Evolutionary conservation across 2,113 vertebrate genomes (phyloP), one percentile per base, ranked within the genome.

Genomic region (Eretmochelys imbricata): DNA sequence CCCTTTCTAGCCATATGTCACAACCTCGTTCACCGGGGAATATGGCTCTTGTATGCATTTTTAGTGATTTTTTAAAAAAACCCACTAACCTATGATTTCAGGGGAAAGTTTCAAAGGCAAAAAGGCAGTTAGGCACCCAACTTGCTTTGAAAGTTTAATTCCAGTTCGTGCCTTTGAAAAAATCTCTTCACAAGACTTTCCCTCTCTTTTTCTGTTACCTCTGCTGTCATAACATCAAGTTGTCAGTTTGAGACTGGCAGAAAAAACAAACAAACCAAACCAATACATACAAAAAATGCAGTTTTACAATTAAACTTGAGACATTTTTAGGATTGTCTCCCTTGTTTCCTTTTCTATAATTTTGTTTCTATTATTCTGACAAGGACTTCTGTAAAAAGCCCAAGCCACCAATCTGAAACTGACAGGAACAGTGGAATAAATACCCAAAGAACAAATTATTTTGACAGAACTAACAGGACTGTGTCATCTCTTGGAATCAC

Each of bases 401-500:
- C 85, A 91, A 88, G 95, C 95, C 83, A 93, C 89, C 91, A 97
- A 96, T 95, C 93, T 95, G 97, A 96, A 96, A 76, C 93, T 97
- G 97, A 96, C 97, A 97, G 91, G 95, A 88, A 91, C 53, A 86
- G 95, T 96, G 94, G 92, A 92, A 95, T 95, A 96, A 91, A 81
- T 93, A 94, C 87, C 51, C 75, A 89, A 89, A 88, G 94, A 42
- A 93, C 81, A 95, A 96, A 97, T 97, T 92, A 82, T 93, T 96
- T 88, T 97, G 97, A 96, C 96, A 96, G 22, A 89, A 72, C 42
- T 94, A 94, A 97, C 20, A 90, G 90, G 94, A 95, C 75, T 83
- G 88, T 95, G 87, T 96, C 69, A 1, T 88, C 96, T 94, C 87
- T 95, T 42, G 4, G 84, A 95, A 96, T 96, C 95, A 93, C 95